These are phyloP conservation scores for Lamellibrachia columna DNA, from an alignment of 2,888 invertebrate species.

Conservation along the genomic window DNA sequence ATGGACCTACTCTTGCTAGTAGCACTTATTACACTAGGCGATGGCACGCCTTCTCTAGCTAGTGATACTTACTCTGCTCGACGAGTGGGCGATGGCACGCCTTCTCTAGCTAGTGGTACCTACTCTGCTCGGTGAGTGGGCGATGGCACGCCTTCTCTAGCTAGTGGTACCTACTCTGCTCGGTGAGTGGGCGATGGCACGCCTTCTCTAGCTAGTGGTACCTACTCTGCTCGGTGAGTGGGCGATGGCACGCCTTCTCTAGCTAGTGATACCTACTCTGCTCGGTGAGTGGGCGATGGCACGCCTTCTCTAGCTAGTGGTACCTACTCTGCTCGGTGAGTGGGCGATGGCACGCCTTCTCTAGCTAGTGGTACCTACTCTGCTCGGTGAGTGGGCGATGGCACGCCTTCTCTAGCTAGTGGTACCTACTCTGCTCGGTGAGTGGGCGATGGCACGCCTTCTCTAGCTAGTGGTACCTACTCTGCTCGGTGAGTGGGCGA, in stretches of 20 bases:
- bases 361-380: background rate
- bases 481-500: background rate
- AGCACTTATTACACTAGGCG: no score
- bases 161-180: conserved; percentile 46
- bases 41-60: no score
- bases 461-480: background rate
- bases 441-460: no score
- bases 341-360: background rate
- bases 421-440: no score
- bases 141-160: background rate
- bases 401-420: background rate
- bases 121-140: background rate
- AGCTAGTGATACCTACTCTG: background rate
- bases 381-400: background rate
- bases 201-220: conserved; percentile 38
- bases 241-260: background rate
- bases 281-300: background rate
- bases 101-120: background rate
- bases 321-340: background rate
- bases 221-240: background rate
- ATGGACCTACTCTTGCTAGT: no score
- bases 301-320: background rate
- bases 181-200: conserved; percentile 44
- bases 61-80: no score
- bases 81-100: background rate